Evolutionary conservation across 2,797 vertebrate genomes (phyloP).

Genomic region (Crenuchus spilurus): DNA sequence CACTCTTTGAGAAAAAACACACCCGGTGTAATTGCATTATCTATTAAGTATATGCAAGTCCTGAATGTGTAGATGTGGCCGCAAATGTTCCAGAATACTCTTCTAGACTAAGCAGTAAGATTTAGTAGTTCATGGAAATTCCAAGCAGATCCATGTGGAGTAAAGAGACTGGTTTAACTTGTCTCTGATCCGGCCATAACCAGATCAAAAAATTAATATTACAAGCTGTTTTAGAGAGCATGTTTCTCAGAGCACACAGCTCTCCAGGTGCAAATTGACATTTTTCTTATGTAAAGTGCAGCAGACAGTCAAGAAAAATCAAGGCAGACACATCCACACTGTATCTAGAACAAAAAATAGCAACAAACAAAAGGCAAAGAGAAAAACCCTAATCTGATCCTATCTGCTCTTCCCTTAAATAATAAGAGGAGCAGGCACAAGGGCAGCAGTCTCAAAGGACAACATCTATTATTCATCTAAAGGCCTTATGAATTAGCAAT

Average conservation of each 20-base stretch:
- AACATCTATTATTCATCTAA: constrained; percentile 80
- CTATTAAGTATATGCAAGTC: constrained; percentile 54
- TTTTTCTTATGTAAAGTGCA: not conserved
- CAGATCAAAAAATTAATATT: constrained; percentile 19
- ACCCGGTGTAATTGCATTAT: constrained; percentile 33
- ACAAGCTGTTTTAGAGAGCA: constrained; percentile 14
- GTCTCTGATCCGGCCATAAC: constrained; percentile 11
- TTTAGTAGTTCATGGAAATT: not conserved
- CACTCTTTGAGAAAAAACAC: constrained; percentile 46
- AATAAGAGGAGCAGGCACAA: constrained; percentile 65
- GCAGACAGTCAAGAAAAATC: not conserved
- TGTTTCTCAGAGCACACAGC: not conserved
- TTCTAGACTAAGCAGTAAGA: not conserved
- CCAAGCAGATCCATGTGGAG: not conserved
- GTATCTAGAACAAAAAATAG: constrained; percentile 34
- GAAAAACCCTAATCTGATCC: constrained; percentile 64
- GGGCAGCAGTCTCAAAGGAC: constrained; percentile 73
- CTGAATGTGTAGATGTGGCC: constrained; percentile 51
- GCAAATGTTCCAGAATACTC: not conserved
- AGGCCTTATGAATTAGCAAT: constrained; percentile 76
- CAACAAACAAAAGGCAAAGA: constrained; percentile 56
- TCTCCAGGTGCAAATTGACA: not conserved
- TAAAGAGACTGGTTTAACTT: not conserved
- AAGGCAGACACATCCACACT: not conserved
- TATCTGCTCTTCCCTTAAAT: constrained; percentile 71